Base-by-base conservation (phyloP, 2,888 invertebrate species). In the Apotomis capreana region DNA sequence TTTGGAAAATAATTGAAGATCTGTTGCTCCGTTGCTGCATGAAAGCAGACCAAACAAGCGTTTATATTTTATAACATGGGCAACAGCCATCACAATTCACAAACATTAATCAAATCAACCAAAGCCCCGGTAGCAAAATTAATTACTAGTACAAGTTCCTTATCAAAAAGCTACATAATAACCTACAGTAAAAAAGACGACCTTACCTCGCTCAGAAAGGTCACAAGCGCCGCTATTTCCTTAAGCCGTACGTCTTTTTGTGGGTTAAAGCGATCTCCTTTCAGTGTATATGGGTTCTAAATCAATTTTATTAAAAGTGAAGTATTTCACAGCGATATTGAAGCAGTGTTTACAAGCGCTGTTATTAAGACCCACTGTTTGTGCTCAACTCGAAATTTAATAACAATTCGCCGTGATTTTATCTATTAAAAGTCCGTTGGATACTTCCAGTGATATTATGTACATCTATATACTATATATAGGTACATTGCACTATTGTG, bases 251-350 rank as follows among this genome's bases (percentile, higher is more conserved):
- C 52, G 52, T 40, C 52, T 5, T 54, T 63, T 40, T 54, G 6
- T 52, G 26, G 5, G 8, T 26, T 60, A n/a, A 5, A 68, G 9
- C 49, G 46, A 15, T 57, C 67, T 26, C 51, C 40, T 63, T 46
- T 55, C 49, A 52, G 49, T 49, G 49, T 49, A 49, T 49, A 70
- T 49, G n/a, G 61, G 71, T 67, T 6, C 51, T 71, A 71, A 71
- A 71, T 71, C 67, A 71, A 68, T 71, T 67, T 71, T 71, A 71
- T 71, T 71, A 71, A 71, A 65, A 71, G 37, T 62, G 61, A 26
- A 71, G 67, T 49, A 51, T 51, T 62, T 61, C 55, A 57, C 15
- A 44, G 67, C 67, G 57, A 57, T 70, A 70, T 70, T 68, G 65
- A 36, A 65, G 12, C 51, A 26, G 49, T 68, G 67, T 71, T 68